Evolutionary conservation across 1,140 invertebrate genomes (phyloP).

Genomic region (Agrypnia vestita): DNA sequence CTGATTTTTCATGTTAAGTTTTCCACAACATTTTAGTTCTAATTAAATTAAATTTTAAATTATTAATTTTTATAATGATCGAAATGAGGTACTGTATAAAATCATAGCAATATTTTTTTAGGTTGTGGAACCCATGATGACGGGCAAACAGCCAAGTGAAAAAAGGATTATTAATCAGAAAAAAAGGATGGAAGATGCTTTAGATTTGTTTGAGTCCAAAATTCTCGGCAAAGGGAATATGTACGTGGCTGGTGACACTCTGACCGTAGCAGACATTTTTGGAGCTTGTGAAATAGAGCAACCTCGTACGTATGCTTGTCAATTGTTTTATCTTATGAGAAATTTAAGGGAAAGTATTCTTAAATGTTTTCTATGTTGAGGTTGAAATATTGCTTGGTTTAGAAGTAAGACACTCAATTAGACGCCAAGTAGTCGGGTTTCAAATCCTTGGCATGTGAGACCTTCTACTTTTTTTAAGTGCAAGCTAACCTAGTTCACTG

Average conservation of each 20-base stretch:
- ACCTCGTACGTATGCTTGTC: conserved; percentile 75
- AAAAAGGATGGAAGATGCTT: conserved; percentile 72
- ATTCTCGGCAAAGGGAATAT: conserved; percentile 76
- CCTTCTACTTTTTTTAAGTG: too few relatives aligned
- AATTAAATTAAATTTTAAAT: background rate
- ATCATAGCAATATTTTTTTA: conserved; percentile 57
- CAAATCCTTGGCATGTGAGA: too few relatives aligned
- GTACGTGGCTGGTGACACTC: conserved; percentile 79
- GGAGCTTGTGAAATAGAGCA: conserved; percentile 90
- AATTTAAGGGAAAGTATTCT: background rate
- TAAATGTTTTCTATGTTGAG: too few relatives aligned
- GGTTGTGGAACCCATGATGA: conserved; percentile 73
- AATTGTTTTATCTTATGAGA: background rate
- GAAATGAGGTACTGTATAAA: conserved; percentile 58
- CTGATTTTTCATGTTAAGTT: too few relatives aligned
- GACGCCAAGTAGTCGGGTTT: too few relatives aligned
- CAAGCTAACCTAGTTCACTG: too few relatives aligned
- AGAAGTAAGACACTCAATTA: too few relatives aligned
- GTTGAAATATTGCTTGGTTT: too few relatives aligned
- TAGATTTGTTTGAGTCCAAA: conserved; percentile 77
- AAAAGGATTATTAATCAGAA: conserved; percentile 70
- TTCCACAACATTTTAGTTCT: too few relatives aligned
- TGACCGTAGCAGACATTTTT: conserved; percentile 85
- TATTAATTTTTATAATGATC: conserved; percentile 60
- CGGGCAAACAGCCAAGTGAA: conserved; percentile 67